Percentiles rank a stretch among this genome's conserved stretches.
Conservation (phyloP, 2,888 invertebrate genomes). For the Crioceris asparagi region DNA sequence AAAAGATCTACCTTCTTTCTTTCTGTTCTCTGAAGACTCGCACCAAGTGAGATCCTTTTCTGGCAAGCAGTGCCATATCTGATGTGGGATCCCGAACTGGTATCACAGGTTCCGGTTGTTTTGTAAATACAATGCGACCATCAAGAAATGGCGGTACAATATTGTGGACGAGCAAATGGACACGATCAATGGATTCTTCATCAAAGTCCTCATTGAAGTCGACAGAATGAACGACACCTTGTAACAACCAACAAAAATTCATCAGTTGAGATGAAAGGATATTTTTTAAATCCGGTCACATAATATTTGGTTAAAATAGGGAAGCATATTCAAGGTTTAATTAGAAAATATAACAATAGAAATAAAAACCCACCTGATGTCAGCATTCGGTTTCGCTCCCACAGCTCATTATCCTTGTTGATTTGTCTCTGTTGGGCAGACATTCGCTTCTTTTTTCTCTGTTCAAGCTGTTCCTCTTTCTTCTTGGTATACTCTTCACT, state of each 20-base stretch:
- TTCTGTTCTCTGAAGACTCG: conserved; percentile 89
- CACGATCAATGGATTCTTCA: conserved; percentile 89
- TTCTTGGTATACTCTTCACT: conserved; percentile 88
- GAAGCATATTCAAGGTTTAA: not conserved
- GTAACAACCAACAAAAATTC: conserved; percentile 5
- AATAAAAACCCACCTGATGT: conserved; percentile 53
- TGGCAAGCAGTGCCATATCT: conserved; percentile 92
- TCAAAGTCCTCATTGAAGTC: conserved; percentile 88
- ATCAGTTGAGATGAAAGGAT: not conserved
- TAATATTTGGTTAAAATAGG: too few species aligned
- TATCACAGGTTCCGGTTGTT: conserved; percentile 97
- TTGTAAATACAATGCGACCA: conserved; percentile 97
- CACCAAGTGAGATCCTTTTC: conserved; percentile 89
- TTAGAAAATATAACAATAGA: not conserved
- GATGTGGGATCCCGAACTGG: conserved; percentile 93
- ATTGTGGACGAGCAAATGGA: conserved; percentile 94
- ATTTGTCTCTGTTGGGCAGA: conserved; percentile 95
- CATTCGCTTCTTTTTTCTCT: conserved; percentile 80
- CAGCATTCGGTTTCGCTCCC: conserved; percentile 97
- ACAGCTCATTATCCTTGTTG: conserved; percentile 95
- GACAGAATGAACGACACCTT: conserved; percentile 76
- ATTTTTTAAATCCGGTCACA: too few species aligned
- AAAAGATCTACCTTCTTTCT: conserved; percentile 50
- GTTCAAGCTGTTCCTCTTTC: conserved; percentile 87
- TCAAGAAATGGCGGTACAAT: conserved; percentile 98